Evolutionary conservation across 2,113 vertebrate genomes (phyloP).

Genomic region (Anolis carolinensis): DNA sequence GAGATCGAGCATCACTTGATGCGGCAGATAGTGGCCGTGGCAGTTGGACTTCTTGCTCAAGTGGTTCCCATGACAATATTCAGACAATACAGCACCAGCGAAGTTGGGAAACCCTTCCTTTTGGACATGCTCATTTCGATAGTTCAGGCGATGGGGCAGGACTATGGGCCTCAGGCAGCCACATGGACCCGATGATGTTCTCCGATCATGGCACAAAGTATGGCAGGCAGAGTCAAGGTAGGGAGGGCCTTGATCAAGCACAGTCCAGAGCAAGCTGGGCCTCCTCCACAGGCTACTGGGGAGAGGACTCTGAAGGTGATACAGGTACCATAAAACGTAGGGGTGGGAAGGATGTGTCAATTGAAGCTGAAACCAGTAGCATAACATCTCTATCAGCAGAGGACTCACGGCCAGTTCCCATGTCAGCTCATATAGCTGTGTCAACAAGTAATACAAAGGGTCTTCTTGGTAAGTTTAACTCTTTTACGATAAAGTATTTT

Average conservation of each 20-base stretch:
- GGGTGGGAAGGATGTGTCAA: slow-evolving; percentile 92
- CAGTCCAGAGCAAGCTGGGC: slow-evolving; percentile 97
- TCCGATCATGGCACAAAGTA: slow-evolving; percentile 79
- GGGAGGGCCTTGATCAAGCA: slow-evolving; percentile 84
- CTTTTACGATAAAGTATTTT: not conserved
- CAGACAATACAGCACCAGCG: slow-evolving; percentile 97
- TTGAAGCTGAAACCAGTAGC: slow-evolving; percentile 89
- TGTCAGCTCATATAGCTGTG: slow-evolving; percentile 83
- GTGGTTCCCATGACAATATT: slow-evolving; percentile 97
- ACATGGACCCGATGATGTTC: slow-evolving; percentile 80
- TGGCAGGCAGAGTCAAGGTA: slow-evolving; percentile 78
- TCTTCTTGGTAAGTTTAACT: slow-evolving; percentile 82
- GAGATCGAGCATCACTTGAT: slow-evolving; percentile 92
- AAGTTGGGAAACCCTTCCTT: slow-evolving; percentile 93
- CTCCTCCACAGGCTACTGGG: slow-evolving; percentile 93
- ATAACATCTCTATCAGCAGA: slow-evolving; percentile 86
- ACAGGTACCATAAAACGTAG: slow-evolving; percentile 97
- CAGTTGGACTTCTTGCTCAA: slow-evolving; percentile 98
- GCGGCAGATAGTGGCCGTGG: slow-evolving; percentile 97
- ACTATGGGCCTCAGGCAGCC: slow-evolving; percentile 78
- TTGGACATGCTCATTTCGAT: slow-evolving; percentile 82
- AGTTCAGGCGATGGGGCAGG: slow-evolving; percentile 77
- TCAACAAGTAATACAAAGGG: slow-evolving; percentile 83
- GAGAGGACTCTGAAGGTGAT: slow-evolving; percentile 96
- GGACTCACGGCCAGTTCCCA: slow-evolving; percentile 84